Evolutionary conservation across 2,888 invertebrate genomes (phyloP).

Genomic region (Rapana venosa): DNA sequence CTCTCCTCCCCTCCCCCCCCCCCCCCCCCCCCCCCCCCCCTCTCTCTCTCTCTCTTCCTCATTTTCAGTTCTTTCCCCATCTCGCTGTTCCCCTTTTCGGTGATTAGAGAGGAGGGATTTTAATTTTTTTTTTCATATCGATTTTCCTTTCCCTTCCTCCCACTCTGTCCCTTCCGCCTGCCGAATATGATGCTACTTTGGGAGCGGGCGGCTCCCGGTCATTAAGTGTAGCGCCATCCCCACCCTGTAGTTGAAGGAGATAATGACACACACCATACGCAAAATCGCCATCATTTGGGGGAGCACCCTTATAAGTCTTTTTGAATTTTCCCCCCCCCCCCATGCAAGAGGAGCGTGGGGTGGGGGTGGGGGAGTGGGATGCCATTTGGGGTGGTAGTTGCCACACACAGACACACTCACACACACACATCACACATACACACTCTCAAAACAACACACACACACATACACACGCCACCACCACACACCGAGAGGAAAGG

Average conservation of each 20-base stretch:
- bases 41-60: background rate
- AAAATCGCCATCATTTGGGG: background rate
- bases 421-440: too few relatives aligned
- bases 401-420: too few relatives aligned
- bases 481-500: too few relatives aligned
- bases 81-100: too few relatives aligned
- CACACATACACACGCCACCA: too few relatives aligned
- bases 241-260: background rate
- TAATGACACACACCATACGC: conserved; percentile 10
- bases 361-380: background rate
- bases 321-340: background rate
- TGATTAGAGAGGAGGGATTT: background rate
- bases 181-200: background rate
- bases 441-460: too few relatives aligned
- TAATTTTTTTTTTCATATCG: background rate
- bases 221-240: background rate
- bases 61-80: too few relatives aligned
- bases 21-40: background rate
- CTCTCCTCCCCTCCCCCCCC: background rate
- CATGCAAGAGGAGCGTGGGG: background rate
- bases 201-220: background rate
- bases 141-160: background rate
- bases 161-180: background rate
- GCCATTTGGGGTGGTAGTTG: too few relatives aligned
- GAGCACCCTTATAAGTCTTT: background rate